Conservation (phyloP, 2,888 invertebrate genomes). For the Blera fallax region DNA sequence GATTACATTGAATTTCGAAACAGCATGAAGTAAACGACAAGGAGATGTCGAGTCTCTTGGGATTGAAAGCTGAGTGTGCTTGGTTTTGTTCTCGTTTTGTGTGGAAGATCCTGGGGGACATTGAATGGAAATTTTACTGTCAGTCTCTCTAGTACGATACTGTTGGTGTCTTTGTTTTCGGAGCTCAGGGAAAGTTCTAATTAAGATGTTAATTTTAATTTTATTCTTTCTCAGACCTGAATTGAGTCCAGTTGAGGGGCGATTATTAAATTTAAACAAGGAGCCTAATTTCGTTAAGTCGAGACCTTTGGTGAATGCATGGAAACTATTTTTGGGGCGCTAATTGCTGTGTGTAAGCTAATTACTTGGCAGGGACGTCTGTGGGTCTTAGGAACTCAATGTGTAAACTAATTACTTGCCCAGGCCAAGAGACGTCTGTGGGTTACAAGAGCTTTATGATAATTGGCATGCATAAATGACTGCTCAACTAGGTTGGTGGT, state of each 20-base stretch:
- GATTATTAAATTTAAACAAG: neutral
- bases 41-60: neutral
- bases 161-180: neutral
- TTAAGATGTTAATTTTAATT: slow-evolving; percentile 11
- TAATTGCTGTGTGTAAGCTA: neutral
- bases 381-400: too few relatives aligned
- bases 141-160: neutral
- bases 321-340: neutral
- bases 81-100: neutral
- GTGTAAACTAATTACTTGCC: neutral
- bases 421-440: neutral
- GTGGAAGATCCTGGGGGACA: neutral
- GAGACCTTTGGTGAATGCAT: neutral
- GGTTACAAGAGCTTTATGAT: neutral
- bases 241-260: neutral
- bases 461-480: neutral
- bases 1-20: slow-evolving; percentile 1
- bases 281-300: neutral
- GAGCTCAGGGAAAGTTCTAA: neutral
- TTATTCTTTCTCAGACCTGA: neutral
- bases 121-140: neutral
- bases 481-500: neutral
- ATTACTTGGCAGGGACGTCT: neutral
- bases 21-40: neutral
- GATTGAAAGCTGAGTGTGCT: too few relatives aligned